Evolutionary conservation across 2,797 vertebrate species (phyloP).

Genomic region (Spondyliosoma cantharus): DNA sequence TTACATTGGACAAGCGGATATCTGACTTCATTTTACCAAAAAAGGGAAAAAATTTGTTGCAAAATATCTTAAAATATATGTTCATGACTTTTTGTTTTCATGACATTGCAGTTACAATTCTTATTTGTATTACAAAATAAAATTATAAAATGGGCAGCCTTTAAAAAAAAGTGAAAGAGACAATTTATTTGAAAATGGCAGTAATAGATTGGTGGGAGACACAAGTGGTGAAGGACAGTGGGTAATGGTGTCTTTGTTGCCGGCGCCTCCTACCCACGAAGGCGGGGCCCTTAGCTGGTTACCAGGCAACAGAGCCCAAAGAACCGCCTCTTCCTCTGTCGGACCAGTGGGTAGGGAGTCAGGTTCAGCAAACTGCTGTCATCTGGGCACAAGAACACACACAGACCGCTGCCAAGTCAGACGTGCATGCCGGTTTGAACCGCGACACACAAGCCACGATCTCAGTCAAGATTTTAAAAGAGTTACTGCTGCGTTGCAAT

Average conservation of each 20-base stretch:
- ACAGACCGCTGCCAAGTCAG: conserved; percentile 35
- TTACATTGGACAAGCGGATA: conserved; percentile 69
- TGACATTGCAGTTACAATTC: conserved; percentile 81
- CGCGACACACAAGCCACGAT: background rate
- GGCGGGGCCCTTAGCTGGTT: conserved; percentile 90
- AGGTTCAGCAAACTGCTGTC: conserved; percentile 99
- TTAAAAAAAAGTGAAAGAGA: conserved; percentile 77
- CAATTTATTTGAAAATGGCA: conserved; percentile 86
- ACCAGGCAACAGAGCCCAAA: conserved; percentile 98
- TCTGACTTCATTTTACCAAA: conserved; percentile 74
- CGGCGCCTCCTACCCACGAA: conserved; percentile 76
- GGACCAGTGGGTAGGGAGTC: conserved; percentile 94
- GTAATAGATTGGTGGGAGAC: conserved; percentile 85
- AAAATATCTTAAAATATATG: conserved; percentile 84
- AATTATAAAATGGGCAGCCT: conserved; percentile 84
- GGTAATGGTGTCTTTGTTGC: conserved; percentile 83
- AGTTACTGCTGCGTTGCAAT: background rate
- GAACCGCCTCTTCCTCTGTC: conserved; percentile 97
- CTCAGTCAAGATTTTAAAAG: background rate
- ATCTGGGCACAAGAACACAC: conserved; percentile 84
- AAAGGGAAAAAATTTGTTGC: conserved; percentile 71
- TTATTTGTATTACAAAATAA: conserved; percentile 85
- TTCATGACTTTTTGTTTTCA: conserved; percentile 79
- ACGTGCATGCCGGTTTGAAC: conserved; percentile 14
- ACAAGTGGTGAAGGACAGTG: conserved; percentile 82